phyloP scores from a whole-genome alignment of 2,113 vertebrate genomes.

The Semicossyphus pulcher region DNA sequence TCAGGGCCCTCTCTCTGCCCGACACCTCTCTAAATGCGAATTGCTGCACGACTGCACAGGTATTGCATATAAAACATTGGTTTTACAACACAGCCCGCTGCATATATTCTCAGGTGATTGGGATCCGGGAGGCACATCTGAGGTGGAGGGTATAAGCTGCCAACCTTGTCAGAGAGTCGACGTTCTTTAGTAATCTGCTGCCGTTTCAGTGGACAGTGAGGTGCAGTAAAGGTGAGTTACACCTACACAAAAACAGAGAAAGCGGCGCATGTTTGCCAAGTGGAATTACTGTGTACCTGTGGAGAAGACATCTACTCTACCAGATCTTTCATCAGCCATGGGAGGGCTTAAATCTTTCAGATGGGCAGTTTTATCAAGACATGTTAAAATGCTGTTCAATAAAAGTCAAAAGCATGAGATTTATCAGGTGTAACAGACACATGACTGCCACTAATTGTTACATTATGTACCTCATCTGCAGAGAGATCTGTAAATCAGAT shows the following conservation, averaged over 20 bases:
- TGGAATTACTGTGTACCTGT: slow-evolving; percentile 54
- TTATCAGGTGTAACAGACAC: too few species aligned
- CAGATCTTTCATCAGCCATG: slow-evolving; percentile 28
- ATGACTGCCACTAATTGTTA: too few species aligned
- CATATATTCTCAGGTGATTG: slow-evolving; percentile 54
- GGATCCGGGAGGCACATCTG: slow-evolving; percentile 39
- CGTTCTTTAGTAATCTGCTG: slow-evolving; percentile 53
- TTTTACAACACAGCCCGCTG: slow-evolving; percentile 49
- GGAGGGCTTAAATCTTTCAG: slow-evolving; percentile 9
- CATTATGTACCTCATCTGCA: too few species aligned
- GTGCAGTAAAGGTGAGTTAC: slow-evolving; percentile 27
- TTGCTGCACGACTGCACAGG: slow-evolving; percentile 40
- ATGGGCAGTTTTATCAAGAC: too few species aligned
- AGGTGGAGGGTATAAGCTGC: slow-evolving; percentile 51
- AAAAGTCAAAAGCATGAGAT: too few species aligned
- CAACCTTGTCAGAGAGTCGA: slow-evolving; percentile 45
- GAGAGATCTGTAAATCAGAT: too few species aligned
- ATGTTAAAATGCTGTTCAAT: too few species aligned
- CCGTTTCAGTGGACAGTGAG: slow-evolving; percentile 26
- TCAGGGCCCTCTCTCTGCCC: slow-evolving; percentile 27
- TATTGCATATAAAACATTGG: slow-evolving; percentile 67
- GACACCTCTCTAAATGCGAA: slow-evolving; percentile 56
- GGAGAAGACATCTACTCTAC: slow-evolving; percentile 7
- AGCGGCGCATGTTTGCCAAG: slow-evolving; percentile 39
- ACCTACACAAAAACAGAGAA: slow-evolving; percentile 12